Evolutionary conservation across 2,113 vertebrate genomes (phyloP).

Genomic region (Hipposideros armiger): DNA sequence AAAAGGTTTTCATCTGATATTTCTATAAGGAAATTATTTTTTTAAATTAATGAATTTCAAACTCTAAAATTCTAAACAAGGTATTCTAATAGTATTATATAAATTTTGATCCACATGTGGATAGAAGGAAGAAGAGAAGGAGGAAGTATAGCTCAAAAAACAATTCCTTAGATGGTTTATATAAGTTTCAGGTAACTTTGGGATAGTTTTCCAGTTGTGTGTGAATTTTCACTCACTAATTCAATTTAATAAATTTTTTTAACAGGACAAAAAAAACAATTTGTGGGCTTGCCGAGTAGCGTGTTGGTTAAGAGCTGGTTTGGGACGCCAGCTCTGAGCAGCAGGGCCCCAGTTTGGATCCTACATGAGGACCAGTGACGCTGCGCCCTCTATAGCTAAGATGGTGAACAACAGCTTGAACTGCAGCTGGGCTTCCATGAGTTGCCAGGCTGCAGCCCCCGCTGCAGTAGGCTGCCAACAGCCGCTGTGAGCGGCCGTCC

Average conservation of each 20-base stretch:
- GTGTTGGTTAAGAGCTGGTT: too few relatives aligned
- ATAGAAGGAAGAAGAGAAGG: background rate
- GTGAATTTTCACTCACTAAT: background rate
- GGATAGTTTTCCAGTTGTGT: background rate
- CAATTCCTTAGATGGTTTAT: background rate
- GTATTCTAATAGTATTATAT: background rate
- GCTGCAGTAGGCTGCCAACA: too few relatives aligned
- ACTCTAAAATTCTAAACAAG: background rate
- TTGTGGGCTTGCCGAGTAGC: too few relatives aligned
- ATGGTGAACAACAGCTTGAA: too few relatives aligned
- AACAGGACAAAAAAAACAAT: background rate
- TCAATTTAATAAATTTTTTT: background rate
- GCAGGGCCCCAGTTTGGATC: too few relatives aligned
- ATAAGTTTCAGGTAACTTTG: background rate
- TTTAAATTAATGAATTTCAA: background rate
- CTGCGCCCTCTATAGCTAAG: too few relatives aligned
- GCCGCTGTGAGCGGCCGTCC: too few relatives aligned
- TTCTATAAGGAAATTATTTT: background rate
- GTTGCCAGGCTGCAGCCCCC: too few relatives aligned
- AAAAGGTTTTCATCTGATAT: background rate
- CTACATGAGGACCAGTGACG: too few relatives aligned
- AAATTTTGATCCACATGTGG: background rate
- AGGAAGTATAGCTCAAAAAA: background rate
- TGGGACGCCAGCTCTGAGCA: too few relatives aligned
- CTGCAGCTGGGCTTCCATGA: too few relatives aligned